Base-by-base conservation (phyloP, 2,797 vertebrate species). In the Micrastur ruficollis region DNA sequence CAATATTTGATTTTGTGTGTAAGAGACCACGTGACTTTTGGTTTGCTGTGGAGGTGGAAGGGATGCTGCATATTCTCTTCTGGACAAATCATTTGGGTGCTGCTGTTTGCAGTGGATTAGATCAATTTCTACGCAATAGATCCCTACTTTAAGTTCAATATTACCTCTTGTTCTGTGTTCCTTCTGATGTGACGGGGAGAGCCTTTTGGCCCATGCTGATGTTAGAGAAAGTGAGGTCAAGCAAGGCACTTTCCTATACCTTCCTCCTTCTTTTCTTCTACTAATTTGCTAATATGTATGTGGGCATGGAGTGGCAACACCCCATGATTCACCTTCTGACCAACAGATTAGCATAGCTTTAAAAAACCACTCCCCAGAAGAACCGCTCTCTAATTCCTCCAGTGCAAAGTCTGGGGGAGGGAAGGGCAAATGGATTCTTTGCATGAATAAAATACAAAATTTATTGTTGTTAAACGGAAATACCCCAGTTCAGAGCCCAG, bases 271-370 rank as follows among this genome's bases (percentile, higher is more conserved):
- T 87, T 82, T 85, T 91, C 83, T 96, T 95, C 94, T 4, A 2
- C 91, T 65, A 31, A 52, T 89, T 83, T 63, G 79, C 56, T 93
- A 47, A 93, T 76, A 67, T 38, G 29, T 74, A 49, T 91, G 91
- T 96, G 86, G 75, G 94, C 79, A 92, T 2, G 56, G 92, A 83
- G 68, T 46, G 94, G 47, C 91, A 93, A 85, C 96, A 58, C 95
- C 95, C 96, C 18, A 0, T 96, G 95, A 97, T 75, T 97, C 96
- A 97, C 75, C 72, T 80, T 66, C 86, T 95, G 95, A 93, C 95
- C 96, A 95, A 44, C 63, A 63, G 84, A 82, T 95, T 59, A 86
- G 36, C 81, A 63, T 53, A 75, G n/a, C 53, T 86, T 79, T 71
- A 67, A 36, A 66, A 84, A 92, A 72, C 40, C 95, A 91, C 92